Conservation (phyloP, 1,140 invertebrate genomes). For the Rhizoglyphus robini region DNA sequence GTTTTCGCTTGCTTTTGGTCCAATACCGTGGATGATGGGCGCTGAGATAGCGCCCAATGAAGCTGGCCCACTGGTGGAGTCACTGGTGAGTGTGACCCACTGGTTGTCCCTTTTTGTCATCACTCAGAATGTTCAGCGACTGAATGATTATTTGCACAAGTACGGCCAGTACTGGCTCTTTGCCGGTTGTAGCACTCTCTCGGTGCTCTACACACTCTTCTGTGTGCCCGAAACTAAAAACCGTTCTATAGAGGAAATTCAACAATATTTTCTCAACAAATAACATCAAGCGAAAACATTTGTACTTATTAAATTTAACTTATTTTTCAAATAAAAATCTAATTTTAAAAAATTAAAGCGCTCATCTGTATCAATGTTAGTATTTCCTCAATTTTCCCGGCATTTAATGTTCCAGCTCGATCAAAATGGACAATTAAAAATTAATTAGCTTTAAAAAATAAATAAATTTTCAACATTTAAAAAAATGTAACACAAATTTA, state of each 20-base stretch:
- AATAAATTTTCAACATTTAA: too few species aligned
- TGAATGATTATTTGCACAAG: conserved; percentile 49
- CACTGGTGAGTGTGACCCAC: conserved; percentile 67
- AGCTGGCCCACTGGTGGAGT: conserved; percentile 38
- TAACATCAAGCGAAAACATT: too few species aligned
- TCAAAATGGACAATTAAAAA: too few species aligned
- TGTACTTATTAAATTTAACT: too few species aligned
- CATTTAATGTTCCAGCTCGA: too few species aligned
- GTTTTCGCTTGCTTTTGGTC: conserved; percentile 57
- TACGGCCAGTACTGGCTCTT: conserved; percentile 71
- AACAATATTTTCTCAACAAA: conserved; percentile 20
- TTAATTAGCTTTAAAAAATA: too few species aligned
- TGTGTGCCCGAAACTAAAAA: conserved; percentile 83
- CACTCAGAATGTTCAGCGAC: conserved; percentile 65
- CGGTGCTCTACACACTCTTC: conserved; percentile 60
- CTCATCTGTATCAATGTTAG: too few species aligned
- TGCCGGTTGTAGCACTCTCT: conserved; percentile 51
- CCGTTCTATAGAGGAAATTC: conserved; percentile 70
- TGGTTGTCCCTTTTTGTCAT: conserved; percentile 80
- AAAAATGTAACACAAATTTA: too few species aligned
- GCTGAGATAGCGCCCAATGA: conserved; percentile 36
- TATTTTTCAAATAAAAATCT: too few species aligned
- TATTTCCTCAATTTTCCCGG: too few species aligned
- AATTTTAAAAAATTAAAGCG: too few species aligned
- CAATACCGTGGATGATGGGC: conserved; percentile 69